A percentile compares a stretch with the other conserved stretches of the same genome.
These are phyloP conservation scores for Tragelaphus imberbis DNA, from an alignment of 2,113 vertebrate genomes.

Conservation along the genomic window DNA sequence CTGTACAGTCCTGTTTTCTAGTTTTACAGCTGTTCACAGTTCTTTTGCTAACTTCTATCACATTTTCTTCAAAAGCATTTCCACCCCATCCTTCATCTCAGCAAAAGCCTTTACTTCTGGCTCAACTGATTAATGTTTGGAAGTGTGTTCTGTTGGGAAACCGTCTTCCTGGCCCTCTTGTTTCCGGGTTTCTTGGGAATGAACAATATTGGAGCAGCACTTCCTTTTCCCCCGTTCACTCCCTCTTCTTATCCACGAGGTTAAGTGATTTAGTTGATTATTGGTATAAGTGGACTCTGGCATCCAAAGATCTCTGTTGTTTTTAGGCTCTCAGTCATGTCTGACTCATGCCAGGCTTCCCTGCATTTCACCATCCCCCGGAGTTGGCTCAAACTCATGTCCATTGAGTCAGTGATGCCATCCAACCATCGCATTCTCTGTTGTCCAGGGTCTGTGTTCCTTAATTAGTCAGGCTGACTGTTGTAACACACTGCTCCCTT, in stretches of 20 bases:
- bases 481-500: background rate
- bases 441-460: background rate
- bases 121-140: slow-evolving; percentile 26
- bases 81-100: slow-evolving; percentile 20
- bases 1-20: slow-evolving; percentile 57
- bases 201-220: background rate
- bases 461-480: background rate
- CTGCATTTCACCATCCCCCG: background rate
- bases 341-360: background rate
- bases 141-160: background rate
- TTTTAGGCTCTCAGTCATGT: background rate
- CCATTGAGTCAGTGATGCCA: background rate
- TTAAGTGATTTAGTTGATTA: background rate
- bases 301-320: background rate
- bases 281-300: background rate
- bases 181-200: background rate
- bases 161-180: background rate
- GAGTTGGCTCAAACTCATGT: background rate
- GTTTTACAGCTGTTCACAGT: slow-evolving; percentile 52
- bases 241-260: background rate
- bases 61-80: slow-evolving; percentile 35
- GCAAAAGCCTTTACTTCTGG: slow-evolving; percentile 34
- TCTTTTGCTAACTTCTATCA: slow-evolving; percentile 59
- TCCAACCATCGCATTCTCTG: background rate
- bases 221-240: background rate